Base-by-base conservation (phyloP, 2,113 vertebrate genomes). In the Tichodroma muraria region DNA sequence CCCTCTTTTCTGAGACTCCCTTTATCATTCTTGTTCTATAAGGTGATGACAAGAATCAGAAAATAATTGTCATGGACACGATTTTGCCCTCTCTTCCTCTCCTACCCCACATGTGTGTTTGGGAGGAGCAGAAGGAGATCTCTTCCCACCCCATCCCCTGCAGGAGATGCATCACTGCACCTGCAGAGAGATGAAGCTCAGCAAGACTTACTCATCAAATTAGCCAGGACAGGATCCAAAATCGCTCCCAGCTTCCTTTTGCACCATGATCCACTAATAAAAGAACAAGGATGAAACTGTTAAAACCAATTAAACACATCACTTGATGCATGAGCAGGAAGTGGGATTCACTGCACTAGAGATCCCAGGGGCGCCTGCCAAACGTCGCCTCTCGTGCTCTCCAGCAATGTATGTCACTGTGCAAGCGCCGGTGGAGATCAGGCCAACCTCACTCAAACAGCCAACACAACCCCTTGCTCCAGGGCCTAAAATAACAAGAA, bases 1-100 rank as follows among this genome's bases (percentile, higher is more conserved):
- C 35, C 94, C 93, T 94, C 86, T 96, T 95, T 93, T 87, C 91
- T 84, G 77, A 91, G 68, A 30, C 37, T 87, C 56, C 47, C 65
- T 80, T 79, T 72, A 80, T 31, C 59, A n/a, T 82, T 84, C 86
- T 85, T 10, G 1, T 63, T 88, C 85, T 61, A 13, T 27, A 69
- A 80, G 65, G 30, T 66, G 52, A 90, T 54, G 54, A 88, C 83
- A 90, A 73, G 47, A 80, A 83, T 80, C 13, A 77, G 71, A 83
- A 84, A 76, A 83, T 78, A 89, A 96, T 66, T 75, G 80, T 38
- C 60, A 80, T 1, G 9, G 76, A 73, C 16, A 10, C 24, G 16
- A 45, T 64, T 78, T 66, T 76, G 68, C 60, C 59, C 61, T 72
- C 60, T 92, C 40, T 27, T 53, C 52, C 60, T 85, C 49, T 47